phyloP scores from a whole-genome alignment of 1,140 invertebrate species.

The Adelges cooleyi region DNA sequence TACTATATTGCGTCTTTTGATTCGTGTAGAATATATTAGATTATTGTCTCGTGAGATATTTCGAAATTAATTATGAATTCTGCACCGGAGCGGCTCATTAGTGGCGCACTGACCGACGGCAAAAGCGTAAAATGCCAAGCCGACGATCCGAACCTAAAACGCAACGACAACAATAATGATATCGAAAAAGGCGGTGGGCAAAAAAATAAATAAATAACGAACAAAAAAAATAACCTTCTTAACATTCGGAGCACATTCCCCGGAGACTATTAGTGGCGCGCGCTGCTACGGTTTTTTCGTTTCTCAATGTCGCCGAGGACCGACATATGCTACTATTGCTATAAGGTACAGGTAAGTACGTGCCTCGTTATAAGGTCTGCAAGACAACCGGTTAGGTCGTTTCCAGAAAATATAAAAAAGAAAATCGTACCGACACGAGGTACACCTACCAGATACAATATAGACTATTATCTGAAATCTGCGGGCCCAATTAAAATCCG shows the following conservation, averaged over 20 bases:
- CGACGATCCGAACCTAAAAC: neutral
- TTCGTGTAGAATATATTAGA: neutral
- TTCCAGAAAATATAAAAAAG: constrained; percentile 25
- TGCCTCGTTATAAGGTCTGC: constrained; percentile 12
- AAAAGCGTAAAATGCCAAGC: neutral
- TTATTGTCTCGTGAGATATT: neutral
- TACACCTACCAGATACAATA: too few relatives aligned
- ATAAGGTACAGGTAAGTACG: too few relatives aligned
- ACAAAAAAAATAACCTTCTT: constrained; percentile 2
- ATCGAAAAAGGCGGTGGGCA: neutral
- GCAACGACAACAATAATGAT: neutral
- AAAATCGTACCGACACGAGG: too few relatives aligned
- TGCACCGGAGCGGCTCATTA: constrained; percentile 14
- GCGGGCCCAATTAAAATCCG: too few relatives aligned
- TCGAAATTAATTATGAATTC: constrained; percentile 21
- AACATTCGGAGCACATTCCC: constrained; percentile 25
- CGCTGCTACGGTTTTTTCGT: constrained; percentile 4
- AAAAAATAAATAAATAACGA: constrained; percentile 18
- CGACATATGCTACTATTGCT: too few relatives aligned
- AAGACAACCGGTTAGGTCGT: constrained; percentile 15
- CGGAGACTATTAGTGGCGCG: constrained; percentile 8
- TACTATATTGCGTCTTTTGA: neutral
- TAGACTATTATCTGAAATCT: too few relatives aligned
- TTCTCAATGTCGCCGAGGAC: too few relatives aligned
- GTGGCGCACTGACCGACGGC: neutral